Conservation (phyloP, 2,888 invertebrate species). For the Mesochorus sp. region DNA sequence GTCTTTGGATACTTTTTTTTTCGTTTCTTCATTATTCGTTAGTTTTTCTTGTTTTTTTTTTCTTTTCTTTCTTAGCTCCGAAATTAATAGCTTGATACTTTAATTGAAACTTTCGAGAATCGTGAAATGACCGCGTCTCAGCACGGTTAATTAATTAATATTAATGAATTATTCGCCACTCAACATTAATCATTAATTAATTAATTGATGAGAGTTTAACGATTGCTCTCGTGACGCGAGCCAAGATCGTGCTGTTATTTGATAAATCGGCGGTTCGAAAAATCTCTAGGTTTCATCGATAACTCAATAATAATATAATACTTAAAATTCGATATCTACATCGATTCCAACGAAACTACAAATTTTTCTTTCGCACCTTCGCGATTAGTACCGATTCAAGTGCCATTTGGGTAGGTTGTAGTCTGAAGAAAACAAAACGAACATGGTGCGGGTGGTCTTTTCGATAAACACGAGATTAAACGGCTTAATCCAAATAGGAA, state of each 20-base stretch:
- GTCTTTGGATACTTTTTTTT: conserved; percentile 53
- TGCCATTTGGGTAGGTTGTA: conserved; percentile 64
- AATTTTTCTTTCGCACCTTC: conserved; percentile 36
- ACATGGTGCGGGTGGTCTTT: no score
- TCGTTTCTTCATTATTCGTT: neutral
- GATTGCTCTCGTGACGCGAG: no score
- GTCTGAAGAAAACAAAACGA: conserved; percentile 43
- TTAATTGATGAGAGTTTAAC: no score
- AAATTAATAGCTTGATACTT: conserved; percentile 43
- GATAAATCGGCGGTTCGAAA: no score
- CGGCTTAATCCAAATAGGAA: conserved; percentile 91
- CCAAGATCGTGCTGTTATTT: no score
- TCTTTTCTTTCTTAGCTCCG: conserved; percentile 44
- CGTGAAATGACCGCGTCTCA: no score
- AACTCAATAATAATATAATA: conserved; percentile 56
- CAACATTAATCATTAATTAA: no score
- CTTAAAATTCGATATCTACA: conserved; percentile 56
- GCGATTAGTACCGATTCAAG: conserved; percentile 63
- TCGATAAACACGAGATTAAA: neutral
- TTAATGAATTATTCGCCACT: no score
- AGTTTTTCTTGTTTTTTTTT: conserved; percentile 8
- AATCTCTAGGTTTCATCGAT: conserved; percentile 24
- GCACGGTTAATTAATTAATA: no score
- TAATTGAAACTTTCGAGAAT: conserved; percentile 41
- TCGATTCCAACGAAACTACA: conserved; percentile 59